Base-by-base conservation (phyloP, 2,113 vertebrate genomes). In the Scopus umbretta region DNA sequence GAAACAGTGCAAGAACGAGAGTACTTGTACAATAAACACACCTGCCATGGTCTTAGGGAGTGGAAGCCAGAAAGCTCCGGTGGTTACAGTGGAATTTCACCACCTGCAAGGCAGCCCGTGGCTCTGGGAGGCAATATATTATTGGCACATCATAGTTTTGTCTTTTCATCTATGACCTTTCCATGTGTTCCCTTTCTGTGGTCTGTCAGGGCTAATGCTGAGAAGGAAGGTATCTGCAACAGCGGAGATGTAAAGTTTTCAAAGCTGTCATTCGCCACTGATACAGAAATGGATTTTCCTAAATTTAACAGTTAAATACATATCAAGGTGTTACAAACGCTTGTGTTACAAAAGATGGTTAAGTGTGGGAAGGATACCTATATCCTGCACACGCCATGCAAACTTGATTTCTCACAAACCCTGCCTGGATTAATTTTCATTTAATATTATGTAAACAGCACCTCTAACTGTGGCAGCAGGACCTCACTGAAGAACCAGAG, bases 131-230 rank as follows among this genome's bases (percentile, higher is more conserved):
- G 26, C 47, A 63, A 29, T 0, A 0, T 11, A 13, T 34, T 80
- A 52, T 26, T 0, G 0, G 38, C 38, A 63, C 3, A 1, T 5
- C 0, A 0, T 11, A 40, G 23, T 22, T 79, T 88, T 75, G 23
- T 34, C 23, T 86, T 95, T 92, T 82, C 8, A 29, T 34, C 66
- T 76, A 66, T n/a, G 58, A 73, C 26, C 19, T 40, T 81, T 73
- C 52, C 50, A 23, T 5, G 3, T 8, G 16, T 81, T 72, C 22
- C 36, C 43, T 85, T 65, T 56, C 73, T 47, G 16, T 21, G 34
- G 7, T 56, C 40, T 5, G 2, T 23, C 80, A 65, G 56, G 56
- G 8, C 17, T 71, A 49, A 71, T 0, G 0, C 30, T 30, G 62
- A 55, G 63, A 80, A 70, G 13, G 27, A 76, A 73, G 29, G 40